A percentile compares a stretch with the other conserved stretches of the same genome.
Conservation (phyloP, 2,797 vertebrate genomes). For the Oophaga sylvatica region DNA sequence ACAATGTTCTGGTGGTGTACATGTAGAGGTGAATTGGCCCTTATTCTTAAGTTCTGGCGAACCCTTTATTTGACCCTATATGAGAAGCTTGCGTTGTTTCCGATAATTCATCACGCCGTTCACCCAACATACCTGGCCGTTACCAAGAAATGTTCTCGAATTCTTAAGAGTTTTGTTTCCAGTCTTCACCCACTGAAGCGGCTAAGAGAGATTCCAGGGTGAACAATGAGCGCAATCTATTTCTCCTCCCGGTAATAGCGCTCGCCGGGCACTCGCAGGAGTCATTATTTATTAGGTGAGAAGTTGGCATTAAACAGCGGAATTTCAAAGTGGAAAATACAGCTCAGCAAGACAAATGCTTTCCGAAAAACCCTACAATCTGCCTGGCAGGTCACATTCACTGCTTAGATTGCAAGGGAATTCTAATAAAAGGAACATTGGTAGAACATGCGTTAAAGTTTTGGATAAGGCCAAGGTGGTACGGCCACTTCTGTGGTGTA, state of each 20-base stretch:
- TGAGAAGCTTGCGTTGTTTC: neutral
- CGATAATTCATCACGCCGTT: neutral
- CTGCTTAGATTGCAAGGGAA: neutral
- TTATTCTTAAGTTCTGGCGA: neutral
- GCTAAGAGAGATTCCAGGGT: slow-evolving; percentile 23
- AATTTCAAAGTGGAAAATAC: slow-evolving; percentile 30
- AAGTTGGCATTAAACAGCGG: slow-evolving; percentile 19
- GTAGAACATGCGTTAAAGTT: too few species aligned
- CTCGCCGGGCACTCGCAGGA: neutral
- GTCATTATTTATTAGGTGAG: slow-evolving; percentile 56
- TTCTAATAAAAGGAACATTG: too few species aligned
- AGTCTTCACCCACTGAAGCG: slow-evolving; percentile 6
- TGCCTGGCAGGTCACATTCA: neutral
- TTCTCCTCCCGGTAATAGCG: slow-evolving; percentile 20
- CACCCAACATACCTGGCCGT: neutral
- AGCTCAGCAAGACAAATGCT: slow-evolving; percentile 19
- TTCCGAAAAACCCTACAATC: neutral
- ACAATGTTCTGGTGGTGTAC: neutral
- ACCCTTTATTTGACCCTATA: neutral
- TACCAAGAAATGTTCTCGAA: neutral
- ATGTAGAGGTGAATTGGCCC: neutral
- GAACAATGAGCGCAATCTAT: slow-evolving; percentile 33
- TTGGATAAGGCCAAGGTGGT: too few species aligned
- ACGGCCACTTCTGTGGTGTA: too few species aligned
- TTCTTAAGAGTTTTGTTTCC: neutral